Evolutionary conservation across 2,797 vertebrate species (phyloP).

Genomic region (Schizopygopsis pylzovi): DNA sequence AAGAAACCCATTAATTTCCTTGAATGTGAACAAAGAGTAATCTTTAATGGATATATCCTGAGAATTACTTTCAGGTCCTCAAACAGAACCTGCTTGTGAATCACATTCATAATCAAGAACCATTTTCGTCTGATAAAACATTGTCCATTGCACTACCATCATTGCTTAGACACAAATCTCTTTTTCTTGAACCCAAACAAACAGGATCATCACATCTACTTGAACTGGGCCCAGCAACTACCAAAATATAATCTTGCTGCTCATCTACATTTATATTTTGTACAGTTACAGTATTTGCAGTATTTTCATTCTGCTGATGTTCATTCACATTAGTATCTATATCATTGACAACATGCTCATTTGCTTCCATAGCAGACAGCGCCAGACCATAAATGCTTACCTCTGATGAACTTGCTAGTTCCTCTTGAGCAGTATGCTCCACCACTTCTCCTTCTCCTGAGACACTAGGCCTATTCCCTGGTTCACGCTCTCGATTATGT

Average conservation of each 20-base stretch:
- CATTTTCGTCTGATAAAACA: too few relatives aligned
- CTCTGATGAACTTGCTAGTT: background rate
- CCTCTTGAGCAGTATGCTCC: background rate
- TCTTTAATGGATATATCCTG: background rate
- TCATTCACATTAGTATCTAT: background rate
- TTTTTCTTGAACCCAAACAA: too few relatives aligned
- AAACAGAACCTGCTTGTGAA: background rate
- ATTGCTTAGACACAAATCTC: too few relatives aligned
- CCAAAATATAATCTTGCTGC: background rate
- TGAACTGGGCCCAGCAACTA: too few relatives aligned
- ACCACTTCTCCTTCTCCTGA: background rate
- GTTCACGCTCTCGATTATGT: background rate
- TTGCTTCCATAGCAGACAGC: background rate
- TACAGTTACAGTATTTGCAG: background rate
- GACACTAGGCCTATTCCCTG: background rate
- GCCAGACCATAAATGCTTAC: background rate
- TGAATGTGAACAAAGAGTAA: background rate
- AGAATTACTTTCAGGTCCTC: background rate
- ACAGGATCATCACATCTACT: too few relatives aligned
- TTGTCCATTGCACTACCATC: too few relatives aligned
- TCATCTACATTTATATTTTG: background rate
- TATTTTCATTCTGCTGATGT: background rate
- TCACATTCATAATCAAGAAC: too few relatives aligned
- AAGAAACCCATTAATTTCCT: background rate
- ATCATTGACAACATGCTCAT: background rate